Conservation (phyloP, 2,113 vertebrate genomes). For the Antechinus stuartii region DNA sequence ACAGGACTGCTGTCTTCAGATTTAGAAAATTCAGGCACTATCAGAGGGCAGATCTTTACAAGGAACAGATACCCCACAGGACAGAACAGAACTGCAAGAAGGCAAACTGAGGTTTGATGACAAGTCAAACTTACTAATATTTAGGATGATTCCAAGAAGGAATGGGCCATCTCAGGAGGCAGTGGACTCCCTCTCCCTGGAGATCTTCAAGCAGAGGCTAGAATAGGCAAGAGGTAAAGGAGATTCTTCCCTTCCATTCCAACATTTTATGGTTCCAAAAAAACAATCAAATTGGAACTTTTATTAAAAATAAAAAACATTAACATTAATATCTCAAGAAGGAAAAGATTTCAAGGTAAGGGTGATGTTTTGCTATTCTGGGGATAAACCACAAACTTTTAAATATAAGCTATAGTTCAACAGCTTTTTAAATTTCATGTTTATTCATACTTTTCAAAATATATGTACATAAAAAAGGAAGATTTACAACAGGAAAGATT, state of each 20-base stretch:
- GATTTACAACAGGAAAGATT: slow-evolving; percentile 83
- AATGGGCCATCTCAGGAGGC: neutral
- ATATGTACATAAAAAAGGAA: slow-evolving; percentile 83
- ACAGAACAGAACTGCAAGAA: neutral
- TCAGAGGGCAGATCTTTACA: neutral
- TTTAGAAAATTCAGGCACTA: neutral
- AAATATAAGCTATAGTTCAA: slow-evolving; percentile 68
- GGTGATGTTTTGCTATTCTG: slow-evolving; percentile 15
- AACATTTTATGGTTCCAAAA: neutral
- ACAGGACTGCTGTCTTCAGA: neutral
- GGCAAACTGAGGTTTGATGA: neutral
- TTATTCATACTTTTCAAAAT: slow-evolving; percentile 83
- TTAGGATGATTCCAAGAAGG: too few relatives aligned
- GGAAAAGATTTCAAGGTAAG: slow-evolving; percentile 22
- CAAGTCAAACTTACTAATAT: neutral
- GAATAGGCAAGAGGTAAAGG: neutral
- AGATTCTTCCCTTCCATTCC: neutral
- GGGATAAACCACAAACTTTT: slow-evolving; percentile 43
- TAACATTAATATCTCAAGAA: neutral
- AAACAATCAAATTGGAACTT: slow-evolving; percentile 53
- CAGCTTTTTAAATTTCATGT: slow-evolving; percentile 80
- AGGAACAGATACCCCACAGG: neutral
- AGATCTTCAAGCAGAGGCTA: neutral
- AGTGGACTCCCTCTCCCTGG: neutral
- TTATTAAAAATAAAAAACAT: slow-evolving; percentile 44